Conservation (phyloP, 1,140 invertebrate species). For the Drosophila pruinosa region DNA sequence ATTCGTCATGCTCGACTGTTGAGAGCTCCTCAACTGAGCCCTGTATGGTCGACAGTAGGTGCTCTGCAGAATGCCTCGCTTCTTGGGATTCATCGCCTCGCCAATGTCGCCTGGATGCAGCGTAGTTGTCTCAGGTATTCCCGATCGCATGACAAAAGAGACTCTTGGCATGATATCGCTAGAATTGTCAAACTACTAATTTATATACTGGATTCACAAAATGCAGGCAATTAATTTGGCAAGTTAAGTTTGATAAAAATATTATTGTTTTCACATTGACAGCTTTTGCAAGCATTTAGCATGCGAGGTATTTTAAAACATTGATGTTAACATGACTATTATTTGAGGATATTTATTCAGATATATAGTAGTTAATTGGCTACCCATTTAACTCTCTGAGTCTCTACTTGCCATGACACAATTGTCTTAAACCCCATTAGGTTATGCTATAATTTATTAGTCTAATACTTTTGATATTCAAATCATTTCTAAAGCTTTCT, state of each 20-base stretch:
- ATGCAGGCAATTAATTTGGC: background rate
- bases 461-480: no score
- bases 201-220: background rate
- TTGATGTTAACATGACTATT: no score
- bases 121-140: background rate
- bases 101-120: background rate
- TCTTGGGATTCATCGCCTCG: constrained; percentile 25
- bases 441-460: no score
- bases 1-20: constrained; percentile 30
- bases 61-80: constrained; percentile 36
- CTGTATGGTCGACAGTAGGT: constrained; percentile 32
- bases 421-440: no score
- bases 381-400: no score
- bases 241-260: background rate
- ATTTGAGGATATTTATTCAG: no score
- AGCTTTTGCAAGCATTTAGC: background rate
- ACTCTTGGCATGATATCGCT: background rate
- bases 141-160: background rate
- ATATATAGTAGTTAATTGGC: no score
- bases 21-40: constrained; percentile 16
- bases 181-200: no score
- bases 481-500: background rate
- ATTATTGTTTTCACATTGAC: background rate
- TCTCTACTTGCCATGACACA: no score
- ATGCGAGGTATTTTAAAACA: no score